Percentiles rank a stretch among this genome's conserved stretches.
Evolutionary conservation across 2,113 vertebrate genomes (phyloP).

Genomic region (Carettochelys insculpta): DNA sequence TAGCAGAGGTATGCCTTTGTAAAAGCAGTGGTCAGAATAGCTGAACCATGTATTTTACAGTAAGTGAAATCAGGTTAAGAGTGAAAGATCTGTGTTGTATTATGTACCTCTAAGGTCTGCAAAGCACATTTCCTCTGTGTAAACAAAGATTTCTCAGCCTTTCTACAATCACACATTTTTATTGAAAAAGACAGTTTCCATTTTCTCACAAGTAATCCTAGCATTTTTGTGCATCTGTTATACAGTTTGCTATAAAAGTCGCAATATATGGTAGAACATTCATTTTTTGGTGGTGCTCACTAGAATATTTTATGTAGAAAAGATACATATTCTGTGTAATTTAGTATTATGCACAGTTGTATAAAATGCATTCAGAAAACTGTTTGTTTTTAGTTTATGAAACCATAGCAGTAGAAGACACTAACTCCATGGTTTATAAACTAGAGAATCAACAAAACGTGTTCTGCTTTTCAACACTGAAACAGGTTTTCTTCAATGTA

Average conservation of each 20-base stretch:
- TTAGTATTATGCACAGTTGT: not conserved
- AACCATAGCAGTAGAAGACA: not conserved
- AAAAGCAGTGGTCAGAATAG: not conserved
- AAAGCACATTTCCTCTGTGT: not conserved
- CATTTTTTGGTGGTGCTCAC: rapidly evolving
- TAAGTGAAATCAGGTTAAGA: not conserved
- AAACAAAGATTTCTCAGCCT: not conserved
- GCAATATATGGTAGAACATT: not conserved
- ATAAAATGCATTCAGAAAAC: not conserved
- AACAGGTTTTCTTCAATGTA: not conserved
- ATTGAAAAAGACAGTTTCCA: not conserved
- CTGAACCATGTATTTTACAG: not conserved
- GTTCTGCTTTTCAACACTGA: not conserved
- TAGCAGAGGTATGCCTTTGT: not conserved
- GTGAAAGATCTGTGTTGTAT: not conserved
- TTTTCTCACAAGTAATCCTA: constrained; percentile 11
- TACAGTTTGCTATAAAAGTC: not conserved
- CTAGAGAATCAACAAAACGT: not conserved
- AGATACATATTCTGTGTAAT: not conserved
- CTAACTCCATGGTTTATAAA: not conserved
- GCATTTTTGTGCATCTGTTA: not conserved
- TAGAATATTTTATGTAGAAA: not conserved
- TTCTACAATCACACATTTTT: not conserved
- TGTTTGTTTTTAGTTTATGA: not conserved
- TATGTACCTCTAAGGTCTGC: not conserved